Conservation (phyloP, 2,888 invertebrate species). For the Gasteruption jaculator region DNA sequence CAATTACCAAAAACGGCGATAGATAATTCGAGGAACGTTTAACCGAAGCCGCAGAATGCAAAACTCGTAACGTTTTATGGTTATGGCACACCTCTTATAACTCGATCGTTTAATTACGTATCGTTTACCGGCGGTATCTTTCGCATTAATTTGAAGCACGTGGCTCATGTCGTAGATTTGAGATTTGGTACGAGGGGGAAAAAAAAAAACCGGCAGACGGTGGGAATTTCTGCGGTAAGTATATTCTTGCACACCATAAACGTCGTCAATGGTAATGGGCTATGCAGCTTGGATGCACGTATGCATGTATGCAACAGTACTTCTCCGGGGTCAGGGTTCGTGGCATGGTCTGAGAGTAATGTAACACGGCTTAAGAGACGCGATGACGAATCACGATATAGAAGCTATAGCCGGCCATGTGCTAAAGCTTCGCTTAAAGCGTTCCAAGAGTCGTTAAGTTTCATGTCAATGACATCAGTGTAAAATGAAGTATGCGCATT, state of each 20-base stretch:
- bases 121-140: too few species aligned
- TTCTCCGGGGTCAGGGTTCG: slow-evolving; percentile 11
- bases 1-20: too few species aligned
- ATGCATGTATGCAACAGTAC: not conserved
- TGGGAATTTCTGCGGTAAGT: slow-evolving; percentile 3
- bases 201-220: not conserved
- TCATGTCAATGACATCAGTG: slow-evolving; percentile 12
- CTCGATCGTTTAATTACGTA: too few species aligned
- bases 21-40: too few species aligned
- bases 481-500: slow-evolving; percentile 1
- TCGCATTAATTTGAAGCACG: too few species aligned
- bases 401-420: slow-evolving; percentile 5
- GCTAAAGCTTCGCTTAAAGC: slow-evolving; percentile 3
- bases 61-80: too few species aligned
- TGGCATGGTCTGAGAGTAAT: slow-evolving; percentile 8
- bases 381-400: slow-evolving; percentile 23
- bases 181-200: not conserved
- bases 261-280: slow-evolving; percentile 8
- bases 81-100: too few species aligned
- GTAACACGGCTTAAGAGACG: slow-evolving; percentile 8
- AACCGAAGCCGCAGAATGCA: too few species aligned
- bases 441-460: not conserved
- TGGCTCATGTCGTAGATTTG: too few species aligned
- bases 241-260: slow-evolving; percentile 7
- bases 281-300: not conserved